phyloP scores from a whole-genome alignment of 1,140 invertebrate species.

The Macrobrachium nipponense region DNA sequence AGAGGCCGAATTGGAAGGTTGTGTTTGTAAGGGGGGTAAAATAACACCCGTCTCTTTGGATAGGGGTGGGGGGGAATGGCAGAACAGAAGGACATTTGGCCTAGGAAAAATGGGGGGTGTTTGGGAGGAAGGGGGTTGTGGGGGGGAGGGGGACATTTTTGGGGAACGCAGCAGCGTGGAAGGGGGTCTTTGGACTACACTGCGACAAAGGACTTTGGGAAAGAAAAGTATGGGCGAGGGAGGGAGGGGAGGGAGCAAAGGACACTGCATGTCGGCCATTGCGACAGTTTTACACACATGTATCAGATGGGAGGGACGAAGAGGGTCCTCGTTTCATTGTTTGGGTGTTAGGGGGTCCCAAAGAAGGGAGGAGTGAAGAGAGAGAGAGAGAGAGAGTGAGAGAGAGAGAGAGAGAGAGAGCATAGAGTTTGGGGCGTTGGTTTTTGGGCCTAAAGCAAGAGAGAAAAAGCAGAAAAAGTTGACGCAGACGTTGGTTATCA shows the following conservation, averaged over 20 bases:
- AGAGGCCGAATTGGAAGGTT: neutral
- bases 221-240: neutral
- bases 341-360: neutral
- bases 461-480: neutral
- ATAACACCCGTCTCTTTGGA: neutral
- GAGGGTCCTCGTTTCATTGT: no score
- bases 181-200: no score
- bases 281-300: no score
- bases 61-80: neutral
- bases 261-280: neutral
- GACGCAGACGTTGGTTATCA: neutral
- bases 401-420: neutral
- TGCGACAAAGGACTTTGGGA: no score
- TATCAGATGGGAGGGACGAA: no score
- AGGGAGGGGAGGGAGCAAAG: neutral
- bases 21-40: neutral
- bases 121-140: neutral
- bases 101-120: no score
- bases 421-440: neutral
- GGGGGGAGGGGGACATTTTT: neutral
- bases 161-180: no score
- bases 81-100: neutral
- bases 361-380: neutral
- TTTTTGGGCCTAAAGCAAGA: neutral
- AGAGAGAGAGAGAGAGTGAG: neutral